Percentiles rank a stretch among this genome's conserved stretches.
These are phyloP conservation scores for Mamestra configurata DNA, from an alignment of 1,140 invertebrate genomes.

Conservation along the genomic window DNA sequence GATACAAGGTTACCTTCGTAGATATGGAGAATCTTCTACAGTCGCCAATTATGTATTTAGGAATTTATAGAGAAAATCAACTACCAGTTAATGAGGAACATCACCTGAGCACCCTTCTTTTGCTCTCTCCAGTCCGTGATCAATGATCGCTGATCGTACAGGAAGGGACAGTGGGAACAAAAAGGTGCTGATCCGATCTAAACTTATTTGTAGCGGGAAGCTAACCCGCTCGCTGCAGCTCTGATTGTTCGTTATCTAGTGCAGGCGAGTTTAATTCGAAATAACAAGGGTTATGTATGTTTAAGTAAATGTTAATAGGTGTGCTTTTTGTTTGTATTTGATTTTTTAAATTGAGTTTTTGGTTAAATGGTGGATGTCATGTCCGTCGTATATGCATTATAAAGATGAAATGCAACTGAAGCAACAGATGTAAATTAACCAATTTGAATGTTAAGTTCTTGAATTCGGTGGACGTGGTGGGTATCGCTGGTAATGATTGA, in stretches of 20 bases:
- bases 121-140: slow-evolving; percentile 38
- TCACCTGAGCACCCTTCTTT: not conserved
- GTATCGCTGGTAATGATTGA: too few species aligned
- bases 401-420: too few species aligned
- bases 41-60: too few species aligned
- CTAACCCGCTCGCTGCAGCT: slow-evolving; percentile 11
- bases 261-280: slow-evolving; percentile 23
- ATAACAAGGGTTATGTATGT: slow-evolving; percentile 30
- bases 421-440: too few species aligned
- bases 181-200: slow-evolving; percentile 49
- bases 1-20: too few species aligned
- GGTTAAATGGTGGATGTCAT: not conserved
- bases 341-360: not conserved
- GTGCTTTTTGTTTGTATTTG: not conserved
- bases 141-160: slow-evolving; percentile 52
- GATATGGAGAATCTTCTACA: too few species aligned
- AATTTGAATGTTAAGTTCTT: too few species aligned
- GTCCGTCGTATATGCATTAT: too few species aligned
- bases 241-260: slow-evolving; percentile 45
- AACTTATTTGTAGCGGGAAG: slow-evolving; percentile 54
- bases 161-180: slow-evolving; percentile 51
- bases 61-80: not conserved
- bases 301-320: slow-evolving; percentile 10
- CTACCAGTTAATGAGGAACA: slow-evolving; percentile 6
- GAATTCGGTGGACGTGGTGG: too few species aligned